phyloP scores from a whole-genome alignment of 2,888 invertebrate genomes.

The Eupithecia exiguata region DNA sequence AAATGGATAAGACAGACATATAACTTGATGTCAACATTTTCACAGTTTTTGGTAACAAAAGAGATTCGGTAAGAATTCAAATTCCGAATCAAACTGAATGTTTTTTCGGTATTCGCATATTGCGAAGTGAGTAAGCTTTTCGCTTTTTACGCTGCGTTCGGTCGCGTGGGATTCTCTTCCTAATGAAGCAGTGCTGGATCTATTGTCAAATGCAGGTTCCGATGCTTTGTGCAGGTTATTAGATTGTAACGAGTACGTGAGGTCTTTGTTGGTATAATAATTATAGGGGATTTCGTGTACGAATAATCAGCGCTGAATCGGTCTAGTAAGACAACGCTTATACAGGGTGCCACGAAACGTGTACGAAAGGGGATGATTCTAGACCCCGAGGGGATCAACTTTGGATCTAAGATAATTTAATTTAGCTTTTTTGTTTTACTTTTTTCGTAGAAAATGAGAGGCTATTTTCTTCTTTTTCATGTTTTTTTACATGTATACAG shows the following conservation, averaged over 20 bases:
- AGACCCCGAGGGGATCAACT: too few relatives aligned
- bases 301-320: constrained; percentile 15
- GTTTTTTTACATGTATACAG: too few relatives aligned
- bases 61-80: too few relatives aligned
- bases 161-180: constrained; percentile 44
- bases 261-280: constrained; percentile 50
- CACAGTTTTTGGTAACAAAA: neutral
- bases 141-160: neutral
- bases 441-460: too few relatives aligned
- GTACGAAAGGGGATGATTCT: too few relatives aligned
- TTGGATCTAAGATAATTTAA: too few relatives aligned
- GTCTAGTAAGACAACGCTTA: neutral
- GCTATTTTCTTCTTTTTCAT: too few relatives aligned
- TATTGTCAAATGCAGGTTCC: constrained; percentile 58
- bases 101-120: neutral
- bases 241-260: constrained; percentile 51
- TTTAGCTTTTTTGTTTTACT: too few relatives aligned
- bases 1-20: neutral
- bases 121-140: constrained; percentile 16
- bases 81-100: neutral
- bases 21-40: neutral
- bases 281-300: constrained; percentile 36
- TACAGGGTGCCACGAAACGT: too few relatives aligned
- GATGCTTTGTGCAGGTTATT: constrained; percentile 58
- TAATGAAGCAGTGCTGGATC: constrained; percentile 57